These are phyloP conservation scores for Martes martes DNA, from an alignment of 2,113 vertebrate genomes.

Conservation along the genomic window DNA sequence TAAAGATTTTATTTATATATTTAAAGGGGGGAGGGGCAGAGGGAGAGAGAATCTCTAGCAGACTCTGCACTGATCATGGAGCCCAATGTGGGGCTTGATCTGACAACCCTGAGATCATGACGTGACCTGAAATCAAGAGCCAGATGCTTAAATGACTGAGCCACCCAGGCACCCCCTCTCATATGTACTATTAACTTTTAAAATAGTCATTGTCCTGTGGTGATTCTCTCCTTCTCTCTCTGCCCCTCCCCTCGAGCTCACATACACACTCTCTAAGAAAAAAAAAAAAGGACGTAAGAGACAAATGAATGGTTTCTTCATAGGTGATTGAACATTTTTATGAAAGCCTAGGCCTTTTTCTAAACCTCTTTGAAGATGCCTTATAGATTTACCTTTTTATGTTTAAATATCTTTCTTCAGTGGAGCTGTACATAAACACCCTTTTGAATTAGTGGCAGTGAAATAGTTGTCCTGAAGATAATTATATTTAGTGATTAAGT, in stretches of 20 bases:
- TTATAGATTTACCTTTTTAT: constrained; percentile 35
- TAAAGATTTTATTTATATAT: background rate
- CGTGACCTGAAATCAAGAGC: too few species aligned
- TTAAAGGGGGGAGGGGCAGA: background rate
- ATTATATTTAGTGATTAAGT: constrained; percentile 16
- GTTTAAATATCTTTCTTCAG: constrained; percentile 27
- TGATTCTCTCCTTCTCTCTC: too few species aligned
- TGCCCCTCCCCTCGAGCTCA: too few species aligned
- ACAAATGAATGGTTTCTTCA: background rate
- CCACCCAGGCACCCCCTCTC: too few species aligned
- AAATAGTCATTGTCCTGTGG: too few species aligned
- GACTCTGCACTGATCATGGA: background rate
- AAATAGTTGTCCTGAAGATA: constrained; percentile 25
- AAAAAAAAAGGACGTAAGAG: background rate
- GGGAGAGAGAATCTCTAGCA: background rate
- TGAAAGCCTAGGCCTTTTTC: background rate
- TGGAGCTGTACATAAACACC: background rate
- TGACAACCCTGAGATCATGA: background rate
- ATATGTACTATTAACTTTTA: too few species aligned
- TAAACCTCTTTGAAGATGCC: constrained; percentile 4
- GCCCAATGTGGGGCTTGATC: background rate
- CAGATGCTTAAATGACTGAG: too few species aligned
- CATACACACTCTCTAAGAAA: too few species aligned
- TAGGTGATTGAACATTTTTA: background rate
- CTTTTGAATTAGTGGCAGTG: background rate